These are phyloP conservation scores for Nephrotoma appendiculata DNA, from an alignment of 2,888 invertebrate species.

Conservation along the genomic window DNA sequence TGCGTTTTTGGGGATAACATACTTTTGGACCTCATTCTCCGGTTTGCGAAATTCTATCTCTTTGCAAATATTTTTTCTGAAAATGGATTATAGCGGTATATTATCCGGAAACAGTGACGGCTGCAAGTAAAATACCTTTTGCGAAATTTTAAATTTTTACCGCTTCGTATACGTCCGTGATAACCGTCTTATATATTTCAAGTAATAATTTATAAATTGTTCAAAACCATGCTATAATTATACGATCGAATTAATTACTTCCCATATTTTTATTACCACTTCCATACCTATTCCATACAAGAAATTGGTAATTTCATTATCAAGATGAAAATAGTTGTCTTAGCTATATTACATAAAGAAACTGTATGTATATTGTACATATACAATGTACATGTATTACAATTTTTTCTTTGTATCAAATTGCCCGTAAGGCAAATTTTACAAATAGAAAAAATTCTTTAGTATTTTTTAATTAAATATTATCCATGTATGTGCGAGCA, in stretches of 20 bases:
- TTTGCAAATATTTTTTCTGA: too few relatives aligned
- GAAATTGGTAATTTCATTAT: not conserved
- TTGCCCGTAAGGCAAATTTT: not conserved
- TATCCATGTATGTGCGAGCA: not conserved
- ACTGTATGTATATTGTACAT: not conserved
- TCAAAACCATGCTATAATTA: not conserved
- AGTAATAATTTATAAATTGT: not conserved
- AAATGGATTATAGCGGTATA: too few relatives aligned
- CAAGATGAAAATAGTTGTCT: not conserved
- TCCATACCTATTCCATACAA: not conserved
- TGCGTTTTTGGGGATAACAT: too few relatives aligned
- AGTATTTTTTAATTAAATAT: not conserved
- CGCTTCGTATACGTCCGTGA: not conserved
- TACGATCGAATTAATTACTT: not conserved
- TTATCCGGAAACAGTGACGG: not conserved
- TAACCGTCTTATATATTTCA: not conserved
- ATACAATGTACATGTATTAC: not conserved
- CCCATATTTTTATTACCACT: not conserved
- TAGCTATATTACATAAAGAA: not conserved
- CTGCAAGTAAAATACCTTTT: not conserved
- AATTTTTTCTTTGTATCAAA: not conserved
- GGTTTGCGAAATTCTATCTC: too few relatives aligned
- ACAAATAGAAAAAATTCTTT: not conserved
- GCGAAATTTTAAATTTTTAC: not conserved
- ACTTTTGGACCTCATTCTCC: too few relatives aligned